These are phyloP conservation scores for Dynastes grantii DNA, from an alignment of 2,888 invertebrate species.

Conservation along the genomic window DNA sequence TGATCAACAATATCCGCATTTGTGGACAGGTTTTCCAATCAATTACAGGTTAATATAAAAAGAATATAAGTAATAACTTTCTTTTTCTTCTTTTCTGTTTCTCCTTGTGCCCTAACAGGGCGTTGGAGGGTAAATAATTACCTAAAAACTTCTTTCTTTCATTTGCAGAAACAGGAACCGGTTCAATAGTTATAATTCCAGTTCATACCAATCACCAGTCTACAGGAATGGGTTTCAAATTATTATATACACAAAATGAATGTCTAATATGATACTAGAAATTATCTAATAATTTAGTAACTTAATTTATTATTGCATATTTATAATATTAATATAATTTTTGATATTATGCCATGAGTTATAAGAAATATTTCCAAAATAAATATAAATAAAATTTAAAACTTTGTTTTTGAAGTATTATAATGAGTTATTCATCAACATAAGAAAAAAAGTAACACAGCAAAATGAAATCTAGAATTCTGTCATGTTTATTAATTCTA, in stretches of 20 bases:
- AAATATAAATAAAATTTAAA: neutral
- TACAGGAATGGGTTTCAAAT: conserved; percentile 80
- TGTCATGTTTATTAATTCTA: too few relatives aligned
- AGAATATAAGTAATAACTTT: conserved; percentile 55
- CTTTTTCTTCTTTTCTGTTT: too few relatives aligned
- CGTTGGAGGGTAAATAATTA: too few relatives aligned
- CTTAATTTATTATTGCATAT: neutral
- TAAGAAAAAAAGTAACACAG: too few relatives aligned
- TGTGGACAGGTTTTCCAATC: conserved; percentile 84
- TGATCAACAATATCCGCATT: conserved; percentile 79
- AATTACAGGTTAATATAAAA: conserved; percentile 75
- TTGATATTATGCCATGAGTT: neutral
- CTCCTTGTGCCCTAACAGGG: too few relatives aligned
- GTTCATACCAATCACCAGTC: conserved; percentile 78
- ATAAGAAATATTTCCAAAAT: too few relatives aligned
- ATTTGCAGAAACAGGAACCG: conserved; percentile 76
- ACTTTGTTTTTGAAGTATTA: neutral
- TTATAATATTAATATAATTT: neutral
- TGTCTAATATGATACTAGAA: conserved; percentile 67
- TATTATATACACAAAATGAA: conserved; percentile 80
- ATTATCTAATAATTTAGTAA: neutral
- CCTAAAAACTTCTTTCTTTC: too few relatives aligned
- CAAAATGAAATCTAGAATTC: too few relatives aligned
- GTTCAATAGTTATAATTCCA: conserved; percentile 79
- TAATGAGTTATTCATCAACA: too few relatives aligned